phyloP scores from a whole-genome alignment of 2,888 invertebrate genomes.

The Xanthia icteritia region DNA sequence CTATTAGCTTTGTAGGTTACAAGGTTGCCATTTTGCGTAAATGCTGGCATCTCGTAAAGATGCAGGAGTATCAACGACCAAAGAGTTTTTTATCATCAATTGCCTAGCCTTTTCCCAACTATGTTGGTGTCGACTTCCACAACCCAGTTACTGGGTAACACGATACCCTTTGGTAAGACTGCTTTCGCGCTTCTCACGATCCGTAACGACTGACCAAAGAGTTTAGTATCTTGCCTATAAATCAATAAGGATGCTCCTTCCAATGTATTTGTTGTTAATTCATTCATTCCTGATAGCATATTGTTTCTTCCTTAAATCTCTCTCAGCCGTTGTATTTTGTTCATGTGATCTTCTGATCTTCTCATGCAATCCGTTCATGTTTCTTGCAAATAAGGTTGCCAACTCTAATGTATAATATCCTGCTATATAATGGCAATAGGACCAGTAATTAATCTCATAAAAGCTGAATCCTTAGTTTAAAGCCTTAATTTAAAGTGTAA shows the following conservation, averaged over 20 bases:
- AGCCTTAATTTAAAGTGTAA: too few relatives aligned
- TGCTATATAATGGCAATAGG: too few relatives aligned
- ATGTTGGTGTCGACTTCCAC: neutral
- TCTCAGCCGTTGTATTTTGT: neutral
- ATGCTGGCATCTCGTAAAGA: neutral
- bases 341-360: neutral
- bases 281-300: too few relatives aligned
- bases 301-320: neutral
- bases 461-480: too few relatives aligned
- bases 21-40: neutral
- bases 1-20: conserved; percentile 1
- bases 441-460: too few relatives aligned
- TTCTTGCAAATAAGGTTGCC: neutral
- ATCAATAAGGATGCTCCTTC: too few relatives aligned
- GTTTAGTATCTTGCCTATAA: neutral
- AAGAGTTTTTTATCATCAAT: too few relatives aligned
- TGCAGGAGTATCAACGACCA: neutral
- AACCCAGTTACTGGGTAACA: too few relatives aligned
- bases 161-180: neutral
- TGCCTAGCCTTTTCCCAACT: neutral
- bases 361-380: too few relatives aligned
- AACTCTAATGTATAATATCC: too few relatives aligned
- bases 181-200: neutral
- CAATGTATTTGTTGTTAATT: neutral
- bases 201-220: neutral